These are phyloP conservation scores for Myoxocephalus aenaeus DNA, from an alignment of 2,797 vertebrate genomes.

Conservation along the genomic window DNA sequence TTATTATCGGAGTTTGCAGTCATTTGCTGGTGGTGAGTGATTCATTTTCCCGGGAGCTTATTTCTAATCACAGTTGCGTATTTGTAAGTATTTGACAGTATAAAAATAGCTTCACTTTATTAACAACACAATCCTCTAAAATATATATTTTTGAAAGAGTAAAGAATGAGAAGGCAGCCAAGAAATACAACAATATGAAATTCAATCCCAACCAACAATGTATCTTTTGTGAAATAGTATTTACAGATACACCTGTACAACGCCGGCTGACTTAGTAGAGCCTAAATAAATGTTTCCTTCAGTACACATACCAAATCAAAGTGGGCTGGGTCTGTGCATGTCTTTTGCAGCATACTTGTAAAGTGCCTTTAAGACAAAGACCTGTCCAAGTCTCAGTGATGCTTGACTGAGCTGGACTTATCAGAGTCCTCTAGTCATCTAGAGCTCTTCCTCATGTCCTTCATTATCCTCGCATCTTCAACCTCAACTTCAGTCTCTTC, in stretches of 20 bases:
- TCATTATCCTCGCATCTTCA: slow-evolving; percentile 45
- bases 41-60: slow-evolving; percentile 23
- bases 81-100: slow-evolving; percentile 26
- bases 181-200: slow-evolving; percentile 37
- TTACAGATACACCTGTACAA: slow-evolving; percentile 77
- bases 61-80: slow-evolving; percentile 36
- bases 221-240: slow-evolving; percentile 67
- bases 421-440: slow-evolving; percentile 51
- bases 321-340: slow-evolving; percentile 54
- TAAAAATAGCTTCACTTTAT: slow-evolving; percentile 58
- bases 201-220: slow-evolving; percentile 35
- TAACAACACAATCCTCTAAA: slow-evolving; percentile 39
- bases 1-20: slow-evolving; percentile 37
- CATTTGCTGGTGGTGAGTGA: slow-evolving; percentile 31
- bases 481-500: slow-evolving; percentile 50
- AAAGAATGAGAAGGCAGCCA: slow-evolving; percentile 11
- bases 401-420: slow-evolving; percentile 42
- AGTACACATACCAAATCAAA: slow-evolving; percentile 50
- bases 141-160: slow-evolving; percentile 25
- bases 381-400: slow-evolving; percentile 51
- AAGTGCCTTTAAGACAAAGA: slow-evolving; percentile 71
- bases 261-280: slow-evolving; percentile 46
- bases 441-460: slow-evolving; percentile 42
- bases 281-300: slow-evolving; percentile 49
- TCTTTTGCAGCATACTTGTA: slow-evolving; percentile 58